A percentile compares a stretch with the other conserved stretches of the same genome.
These are phyloP conservation scores for Centropus unirufus DNA, from an alignment of 2,113 vertebrate species.

Conservation along the genomic window DNA sequence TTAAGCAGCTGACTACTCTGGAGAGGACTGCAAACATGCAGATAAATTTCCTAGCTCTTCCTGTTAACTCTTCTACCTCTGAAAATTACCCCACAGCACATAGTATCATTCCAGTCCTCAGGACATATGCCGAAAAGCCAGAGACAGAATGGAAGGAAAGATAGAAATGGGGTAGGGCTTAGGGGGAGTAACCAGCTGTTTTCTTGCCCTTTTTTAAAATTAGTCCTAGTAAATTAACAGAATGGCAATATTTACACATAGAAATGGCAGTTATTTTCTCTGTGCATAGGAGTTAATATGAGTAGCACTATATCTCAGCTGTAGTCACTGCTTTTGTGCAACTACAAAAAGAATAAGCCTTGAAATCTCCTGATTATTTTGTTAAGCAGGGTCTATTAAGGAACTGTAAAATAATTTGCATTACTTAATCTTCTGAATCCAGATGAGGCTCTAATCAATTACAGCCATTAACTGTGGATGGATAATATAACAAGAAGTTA, in stretches of 20 bases:
- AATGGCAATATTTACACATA: not conserved
- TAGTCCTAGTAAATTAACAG: not conserved
- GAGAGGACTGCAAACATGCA: not conserved
- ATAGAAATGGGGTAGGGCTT: accelerated
- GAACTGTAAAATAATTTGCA: slow-evolving; percentile 75
- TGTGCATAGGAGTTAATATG: not conserved
- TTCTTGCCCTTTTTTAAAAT: not conserved
- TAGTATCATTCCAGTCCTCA: not conserved
- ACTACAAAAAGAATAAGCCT: slow-evolving; percentile 49
- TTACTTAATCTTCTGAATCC: slow-evolving; percentile 71
- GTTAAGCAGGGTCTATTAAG: slow-evolving; percentile 70
- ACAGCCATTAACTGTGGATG: slow-evolving; percentile 67
- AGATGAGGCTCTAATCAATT: slow-evolving; percentile 74
- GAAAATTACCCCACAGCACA: not conserved
- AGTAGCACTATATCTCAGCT: not conserved
- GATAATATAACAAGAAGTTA: slow-evolving; percentile 62
- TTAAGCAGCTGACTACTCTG: not conserved
- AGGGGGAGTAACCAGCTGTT: accelerated
- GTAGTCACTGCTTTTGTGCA: not conserved
- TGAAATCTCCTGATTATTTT: slow-evolving; percentile 73
- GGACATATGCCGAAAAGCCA: not conserved
- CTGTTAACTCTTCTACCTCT: not conserved
- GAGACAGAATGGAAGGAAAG: not conserved
- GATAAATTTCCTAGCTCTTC: not conserved
- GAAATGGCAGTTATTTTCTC: not conserved